These are phyloP conservation scores for Diachasmimorpha longicaudata DNA, from an alignment of 1,140 invertebrate species.

Conservation along the genomic window DNA sequence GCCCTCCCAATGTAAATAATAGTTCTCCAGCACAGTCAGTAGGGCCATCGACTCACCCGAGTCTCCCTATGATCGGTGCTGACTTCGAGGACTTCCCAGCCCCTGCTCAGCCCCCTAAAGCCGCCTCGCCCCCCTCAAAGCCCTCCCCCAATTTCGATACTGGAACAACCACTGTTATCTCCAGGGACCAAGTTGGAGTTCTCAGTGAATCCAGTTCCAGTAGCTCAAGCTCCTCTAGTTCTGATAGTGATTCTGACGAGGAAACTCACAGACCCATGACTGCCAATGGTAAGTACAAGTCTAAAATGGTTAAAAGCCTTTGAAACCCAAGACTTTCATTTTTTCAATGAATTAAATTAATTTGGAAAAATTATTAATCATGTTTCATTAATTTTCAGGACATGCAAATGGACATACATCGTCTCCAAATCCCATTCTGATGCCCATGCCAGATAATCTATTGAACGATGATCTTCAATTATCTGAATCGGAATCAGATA, in stretches of 20 bases:
- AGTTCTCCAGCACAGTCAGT: conserved; percentile 64
- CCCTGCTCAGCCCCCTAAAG: conserved; percentile 33
- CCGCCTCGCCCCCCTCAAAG: conserved; percentile 34
- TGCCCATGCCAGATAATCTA: conserved; percentile 65
- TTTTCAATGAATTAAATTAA: too few species aligned
- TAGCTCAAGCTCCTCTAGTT: conserved; percentile 54
- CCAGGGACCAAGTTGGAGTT: conserved; percentile 31
- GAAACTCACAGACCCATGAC: conserved; percentile 35
- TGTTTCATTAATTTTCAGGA: conserved; percentile 41
- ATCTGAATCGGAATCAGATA: conserved; percentile 76
- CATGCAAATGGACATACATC: conserved; percentile 50
- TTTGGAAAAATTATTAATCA: too few species aligned
- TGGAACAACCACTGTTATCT: conserved; percentile 12
- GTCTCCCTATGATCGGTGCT: conserved; percentile 77
- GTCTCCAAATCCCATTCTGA: conserved; percentile 43
- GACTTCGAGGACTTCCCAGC: conserved; percentile 66
- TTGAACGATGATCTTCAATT: conserved; percentile 78
- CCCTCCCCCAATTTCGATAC: conserved; percentile 28
- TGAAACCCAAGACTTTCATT: too few species aligned
- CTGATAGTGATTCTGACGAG: conserved; percentile 54
- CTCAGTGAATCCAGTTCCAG: conserved; percentile 54
- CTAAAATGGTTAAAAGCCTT: too few species aligned
- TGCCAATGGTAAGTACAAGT: conserved; percentile 7
- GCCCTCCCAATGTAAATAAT: conserved; percentile 59
- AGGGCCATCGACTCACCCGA: conserved; percentile 70